phyloP scores from a whole-genome alignment of 2,797 vertebrate species.

The Brachyalestes nurse region DNA sequence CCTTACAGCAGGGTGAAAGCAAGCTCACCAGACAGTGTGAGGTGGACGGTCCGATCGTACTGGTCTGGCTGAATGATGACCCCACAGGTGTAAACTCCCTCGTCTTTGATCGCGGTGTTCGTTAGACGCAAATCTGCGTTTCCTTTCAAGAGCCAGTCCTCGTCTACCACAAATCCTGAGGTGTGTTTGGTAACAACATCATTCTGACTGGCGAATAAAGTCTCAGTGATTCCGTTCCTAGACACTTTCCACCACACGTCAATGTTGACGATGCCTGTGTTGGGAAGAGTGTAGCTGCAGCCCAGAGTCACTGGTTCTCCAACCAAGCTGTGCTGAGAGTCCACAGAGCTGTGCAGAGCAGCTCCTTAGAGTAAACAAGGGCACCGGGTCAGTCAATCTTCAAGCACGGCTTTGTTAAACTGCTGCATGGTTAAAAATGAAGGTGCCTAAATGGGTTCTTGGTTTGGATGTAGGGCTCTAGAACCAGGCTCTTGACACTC shows the following conservation, averaged over 20 bases:
- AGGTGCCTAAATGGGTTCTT: too few relatives aligned
- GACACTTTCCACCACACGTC: constrained; percentile 67
- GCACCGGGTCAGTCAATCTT: not conserved
- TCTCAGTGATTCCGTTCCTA: not conserved
- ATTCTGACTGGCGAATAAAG: constrained; percentile 64
- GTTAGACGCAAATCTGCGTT: constrained; percentile 66
- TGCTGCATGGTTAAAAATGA: too few relatives aligned
- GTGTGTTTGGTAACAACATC: constrained; percentile 40
- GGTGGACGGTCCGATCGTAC: constrained; percentile 52
- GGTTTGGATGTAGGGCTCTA: too few relatives aligned
- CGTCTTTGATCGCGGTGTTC: constrained; percentile 64
- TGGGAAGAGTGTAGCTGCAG: constrained; percentile 36
- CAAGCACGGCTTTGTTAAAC: not conserved
- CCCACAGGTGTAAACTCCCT: constrained; percentile 70
- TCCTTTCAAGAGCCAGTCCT: constrained; percentile 41
- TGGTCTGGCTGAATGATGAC: constrained; percentile 64
- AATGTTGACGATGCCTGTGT: constrained; percentile 31
- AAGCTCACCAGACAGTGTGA: constrained; percentile 70
- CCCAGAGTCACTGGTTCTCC: constrained; percentile 36
- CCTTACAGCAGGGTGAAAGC: too few relatives aligned
- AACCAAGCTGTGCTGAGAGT: constrained; percentile 22
- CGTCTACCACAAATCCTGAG: constrained; percentile 50
- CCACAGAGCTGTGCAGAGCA: constrained; percentile 1
- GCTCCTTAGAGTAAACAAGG: not conserved
- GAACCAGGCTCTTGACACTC: too few relatives aligned